Evolutionary conservation across 2,888 invertebrate genomes (phyloP).

Genomic region (Conomelus anceps): DNA sequence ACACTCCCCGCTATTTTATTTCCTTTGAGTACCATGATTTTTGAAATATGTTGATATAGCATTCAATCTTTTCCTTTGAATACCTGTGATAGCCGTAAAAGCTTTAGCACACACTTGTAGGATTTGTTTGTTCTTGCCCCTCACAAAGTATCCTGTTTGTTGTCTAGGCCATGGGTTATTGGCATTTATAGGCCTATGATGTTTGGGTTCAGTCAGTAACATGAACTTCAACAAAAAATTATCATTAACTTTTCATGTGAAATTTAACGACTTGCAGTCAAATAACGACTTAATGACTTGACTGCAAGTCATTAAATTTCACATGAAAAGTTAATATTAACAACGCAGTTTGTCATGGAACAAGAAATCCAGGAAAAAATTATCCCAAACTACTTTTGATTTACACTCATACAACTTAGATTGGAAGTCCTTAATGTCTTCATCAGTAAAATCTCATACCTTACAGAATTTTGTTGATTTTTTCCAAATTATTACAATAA

Average conservation of each 20-base stretch:
- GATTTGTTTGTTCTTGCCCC: not conserved
- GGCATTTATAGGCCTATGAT: not conserved
- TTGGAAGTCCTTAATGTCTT: not conserved
- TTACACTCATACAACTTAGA: constrained; percentile 1
- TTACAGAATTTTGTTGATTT: not conserved
- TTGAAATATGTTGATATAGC: not conserved
- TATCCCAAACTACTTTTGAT: not conserved
- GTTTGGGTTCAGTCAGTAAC: not conserved
- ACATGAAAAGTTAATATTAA: too few species aligned
- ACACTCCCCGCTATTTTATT: not conserved
- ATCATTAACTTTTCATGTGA: too few species aligned
- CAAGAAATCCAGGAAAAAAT: too few species aligned
- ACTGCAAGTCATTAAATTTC: too few species aligned
- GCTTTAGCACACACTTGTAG: not conserved
- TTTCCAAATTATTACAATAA: not conserved
- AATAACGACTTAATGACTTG: too few species aligned
- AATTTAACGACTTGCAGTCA: too few species aligned
- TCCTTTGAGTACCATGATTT: not conserved
- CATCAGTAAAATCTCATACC: not conserved
- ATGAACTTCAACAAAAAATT: constrained; percentile 1
- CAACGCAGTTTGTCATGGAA: too few species aligned
- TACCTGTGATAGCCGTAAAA: not conserved
- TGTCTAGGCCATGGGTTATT: not conserved
- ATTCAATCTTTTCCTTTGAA: not conserved
- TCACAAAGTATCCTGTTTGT: constrained; percentile 3